Percentiles rank a stretch among this genome's conserved stretches.
These are phyloP conservation scores for Ciconia nigra DNA, from an alignment of 2,797 vertebrate genomes.

Conservation along the genomic window DNA sequence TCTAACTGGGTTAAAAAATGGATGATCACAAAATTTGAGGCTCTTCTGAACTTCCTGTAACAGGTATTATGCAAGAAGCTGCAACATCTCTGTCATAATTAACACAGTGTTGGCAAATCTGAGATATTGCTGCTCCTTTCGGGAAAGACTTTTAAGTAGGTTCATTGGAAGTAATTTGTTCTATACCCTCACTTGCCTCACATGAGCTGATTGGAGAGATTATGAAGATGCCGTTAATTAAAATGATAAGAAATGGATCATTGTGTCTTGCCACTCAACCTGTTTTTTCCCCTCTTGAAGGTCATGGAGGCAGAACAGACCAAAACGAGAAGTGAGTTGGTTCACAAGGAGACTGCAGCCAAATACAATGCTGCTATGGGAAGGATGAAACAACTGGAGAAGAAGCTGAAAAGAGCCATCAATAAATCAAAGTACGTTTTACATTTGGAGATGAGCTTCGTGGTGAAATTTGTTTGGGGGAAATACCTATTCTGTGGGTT, in stretches of 20 bases:
- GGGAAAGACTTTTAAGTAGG: not conserved
- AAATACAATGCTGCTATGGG: slow-evolving; percentile 88
- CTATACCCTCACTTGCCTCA: not conserved
- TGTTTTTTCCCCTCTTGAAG: slow-evolving; percentile 67
- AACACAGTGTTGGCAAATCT: not conserved
- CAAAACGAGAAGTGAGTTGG: slow-evolving; percentile 89
- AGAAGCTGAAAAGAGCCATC: slow-evolving; percentile 94
- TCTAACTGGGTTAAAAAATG: not conserved
- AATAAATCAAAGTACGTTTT: slow-evolving; percentile 93
- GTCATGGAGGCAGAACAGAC: slow-evolving; percentile 96
- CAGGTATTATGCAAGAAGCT: not conserved
- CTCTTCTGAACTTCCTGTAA: not conserved
- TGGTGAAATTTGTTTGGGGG: not conserved
- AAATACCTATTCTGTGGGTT: fast-evolving
- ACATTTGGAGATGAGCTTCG: fast-evolving
- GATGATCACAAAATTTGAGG: not conserved
- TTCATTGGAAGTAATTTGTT: not conserved
- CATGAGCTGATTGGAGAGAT: not conserved
- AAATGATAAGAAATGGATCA: not conserved
- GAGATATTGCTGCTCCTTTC: not conserved
- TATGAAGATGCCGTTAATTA: not conserved
- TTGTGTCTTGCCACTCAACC: not conserved
- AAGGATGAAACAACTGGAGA: slow-evolving; percentile 95
- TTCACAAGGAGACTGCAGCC: slow-evolving; percentile 92
- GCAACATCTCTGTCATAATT: not conserved